These are phyloP conservation scores for Canis aureus DNA, from an alignment of 2,113 vertebrate species.

Conservation along the genomic window DNA sequence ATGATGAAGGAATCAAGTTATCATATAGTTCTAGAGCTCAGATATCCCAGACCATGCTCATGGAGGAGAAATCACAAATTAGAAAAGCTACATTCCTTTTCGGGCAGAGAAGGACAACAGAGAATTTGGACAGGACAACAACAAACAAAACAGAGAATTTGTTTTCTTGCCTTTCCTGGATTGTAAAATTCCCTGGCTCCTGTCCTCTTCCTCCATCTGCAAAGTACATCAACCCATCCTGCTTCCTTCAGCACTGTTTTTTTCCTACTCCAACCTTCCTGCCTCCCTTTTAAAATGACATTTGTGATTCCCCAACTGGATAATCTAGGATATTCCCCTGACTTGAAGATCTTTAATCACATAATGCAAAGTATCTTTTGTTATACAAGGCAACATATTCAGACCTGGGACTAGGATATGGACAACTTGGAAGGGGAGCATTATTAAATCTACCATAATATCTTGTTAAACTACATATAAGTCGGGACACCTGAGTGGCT, in stretches of 20 bases:
- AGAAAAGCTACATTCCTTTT: neutral
- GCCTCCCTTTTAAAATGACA: neutral
- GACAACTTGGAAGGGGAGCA: neutral
- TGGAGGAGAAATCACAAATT: neutral
- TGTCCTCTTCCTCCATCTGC: neutral
- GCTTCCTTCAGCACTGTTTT: neutral
- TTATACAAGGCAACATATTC: neutral
- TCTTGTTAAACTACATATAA: neutral
- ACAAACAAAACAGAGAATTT: neutral
- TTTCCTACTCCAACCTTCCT: neutral
- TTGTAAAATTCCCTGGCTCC: neutral
- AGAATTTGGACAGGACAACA: too few relatives aligned
- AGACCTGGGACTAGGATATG: neutral
- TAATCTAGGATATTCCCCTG: neutral
- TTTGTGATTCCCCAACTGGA: neutral
- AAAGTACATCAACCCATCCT: neutral
- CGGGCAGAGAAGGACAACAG: rapidly evolving
- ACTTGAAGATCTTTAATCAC: neutral
- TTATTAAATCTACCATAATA: neutral
- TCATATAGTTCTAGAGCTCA: neutral
- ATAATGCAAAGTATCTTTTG: neutral
- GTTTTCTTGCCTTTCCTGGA: neutral
- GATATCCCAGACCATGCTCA: neutral
- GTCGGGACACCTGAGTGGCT: neutral
- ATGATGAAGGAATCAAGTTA: neutral